Evolutionary conservation across 1,140 invertebrate genomes (phyloP), one percentile per base, ranked within the genome.

Genomic region (Lethocerus indicus): DNA sequence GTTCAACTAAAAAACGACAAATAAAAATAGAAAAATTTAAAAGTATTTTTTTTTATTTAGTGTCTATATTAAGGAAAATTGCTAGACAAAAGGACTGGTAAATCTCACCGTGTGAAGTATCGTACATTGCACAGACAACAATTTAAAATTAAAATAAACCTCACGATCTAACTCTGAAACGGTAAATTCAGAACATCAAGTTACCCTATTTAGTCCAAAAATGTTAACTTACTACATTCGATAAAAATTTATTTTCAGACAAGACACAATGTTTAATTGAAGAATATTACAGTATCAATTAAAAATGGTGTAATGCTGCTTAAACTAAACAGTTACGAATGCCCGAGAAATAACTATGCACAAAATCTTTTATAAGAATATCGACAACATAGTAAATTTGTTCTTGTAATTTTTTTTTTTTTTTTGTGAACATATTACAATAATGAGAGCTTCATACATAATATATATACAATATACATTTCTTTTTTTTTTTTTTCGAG

Each of bases 61-160:
- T 48, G 47, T 48, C 47, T 48, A 48, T 48, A 36, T 48, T 36
- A 48, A 39, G 47, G 47, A 48, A 48, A 39, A 48, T 48, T 48
- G 47, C 47, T 28, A 45, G 29, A 36, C 37, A 32, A 48, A 39
- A 39, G 47, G 47, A 48, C 47, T 37, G 14, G 16, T 20, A 14
- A 36, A 24, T 18, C 2, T 16, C 13, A n/a, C n/a, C n/a, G n/a
- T n/a, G n/a, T n/a, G n/a, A n/a, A n/a, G n/a, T n/a, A n/a, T n/a
- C 18, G 25, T 18, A 37, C 37, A 48, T 48, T 48, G 47, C 47
- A 48, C 47, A 48, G 40, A 44, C 21, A 28, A 13, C 42, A 28
- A 44, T 44, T 44, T 16, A 44, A 44, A 44, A 44, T 18, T 39
- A 39, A 39, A 39, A 20, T 39, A 39, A 21, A 39, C 18, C 16